phyloP scores from a whole-genome alignment of 92 coral and sea anemone genomes.

The Virgularia gustaviana region DNA sequence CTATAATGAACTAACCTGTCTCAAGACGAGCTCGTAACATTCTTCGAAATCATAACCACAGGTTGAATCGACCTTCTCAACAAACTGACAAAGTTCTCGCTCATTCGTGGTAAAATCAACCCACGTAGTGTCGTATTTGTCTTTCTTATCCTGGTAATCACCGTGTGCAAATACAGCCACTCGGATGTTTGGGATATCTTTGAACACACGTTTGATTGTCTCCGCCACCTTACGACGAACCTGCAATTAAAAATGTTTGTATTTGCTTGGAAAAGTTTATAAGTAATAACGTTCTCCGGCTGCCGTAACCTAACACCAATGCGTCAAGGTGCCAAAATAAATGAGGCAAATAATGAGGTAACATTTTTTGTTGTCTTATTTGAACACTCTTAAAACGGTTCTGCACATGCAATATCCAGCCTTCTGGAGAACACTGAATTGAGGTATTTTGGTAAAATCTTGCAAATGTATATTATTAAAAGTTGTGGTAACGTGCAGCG shows the following conservation, averaged over 20 bases:
- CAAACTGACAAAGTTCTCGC: conserved; percentile 67
- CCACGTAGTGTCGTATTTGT: conserved; percentile 86
- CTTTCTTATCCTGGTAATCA: conserved; percentile 74
- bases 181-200: conserved; percentile 80
- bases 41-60: conserved; percentile 90
- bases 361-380: too few relatives aligned
- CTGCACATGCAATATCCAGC: too few relatives aligned
- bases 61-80: conserved; percentile 76
- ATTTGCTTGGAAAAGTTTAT: neutral
- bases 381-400: too few relatives aligned
- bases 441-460: too few relatives aligned
- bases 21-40: conserved; percentile 88
- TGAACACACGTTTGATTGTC: conserved; percentile 67
- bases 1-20: conserved; percentile 87
- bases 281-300: neutral
- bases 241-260: conserved; percentile 31
- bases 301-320: too few relatives aligned
- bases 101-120: conserved; percentile 83
- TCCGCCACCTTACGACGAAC: conserved; percentile 77
- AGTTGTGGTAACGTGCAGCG: too few relatives aligned
- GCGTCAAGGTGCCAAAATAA: too few relatives aligned
- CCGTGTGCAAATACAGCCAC: conserved; percentile 95
- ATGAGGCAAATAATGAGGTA: too few relatives aligned
- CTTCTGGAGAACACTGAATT: too few relatives aligned
- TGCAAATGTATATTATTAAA: too few relatives aligned